Evolutionary conservation across 2,797 vertebrate species (phyloP).

Genomic region (Megaceryle alcyon): DNA sequence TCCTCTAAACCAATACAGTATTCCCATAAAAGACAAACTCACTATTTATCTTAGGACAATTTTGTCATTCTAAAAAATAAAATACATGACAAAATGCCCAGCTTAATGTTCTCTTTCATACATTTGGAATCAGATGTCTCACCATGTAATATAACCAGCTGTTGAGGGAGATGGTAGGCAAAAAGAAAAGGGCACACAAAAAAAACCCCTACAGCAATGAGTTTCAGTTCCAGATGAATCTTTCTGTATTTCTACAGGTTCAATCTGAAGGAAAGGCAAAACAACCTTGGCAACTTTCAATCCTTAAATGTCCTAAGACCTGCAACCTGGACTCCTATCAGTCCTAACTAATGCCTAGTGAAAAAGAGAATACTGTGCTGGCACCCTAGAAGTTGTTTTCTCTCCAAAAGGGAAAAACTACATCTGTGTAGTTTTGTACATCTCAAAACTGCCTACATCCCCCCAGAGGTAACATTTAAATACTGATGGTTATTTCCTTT

Average conservation of each 20-base stretch:
- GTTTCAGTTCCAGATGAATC: not conserved
- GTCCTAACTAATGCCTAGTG: not conserved
- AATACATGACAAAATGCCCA: not conserved
- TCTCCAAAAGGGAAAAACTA: not conserved
- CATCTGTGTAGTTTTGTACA: not conserved
- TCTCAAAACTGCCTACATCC: not conserved
- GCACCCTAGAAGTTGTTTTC: not conserved
- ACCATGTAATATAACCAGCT: not conserved
- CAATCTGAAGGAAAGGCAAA: not conserved
- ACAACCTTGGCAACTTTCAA: not conserved
- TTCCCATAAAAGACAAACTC: too few species aligned
- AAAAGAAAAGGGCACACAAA: not conserved
- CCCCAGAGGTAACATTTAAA: not conserved
- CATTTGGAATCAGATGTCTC: not conserved
- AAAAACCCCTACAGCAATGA: not conserved
- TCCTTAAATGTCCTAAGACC: not conserved
- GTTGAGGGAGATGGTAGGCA: not conserved
- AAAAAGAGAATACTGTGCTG: not conserved
- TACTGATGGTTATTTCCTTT: not conserved
- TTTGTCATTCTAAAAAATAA: not conserved
- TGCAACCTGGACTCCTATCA: not conserved
- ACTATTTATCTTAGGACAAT: not conserved
- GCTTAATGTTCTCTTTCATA: not conserved
- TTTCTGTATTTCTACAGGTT: not conserved
- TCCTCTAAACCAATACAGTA: not conserved